phyloP scores from a whole-genome alignment of 1,140 invertebrate species.

The Meteorus sp. region DNA sequence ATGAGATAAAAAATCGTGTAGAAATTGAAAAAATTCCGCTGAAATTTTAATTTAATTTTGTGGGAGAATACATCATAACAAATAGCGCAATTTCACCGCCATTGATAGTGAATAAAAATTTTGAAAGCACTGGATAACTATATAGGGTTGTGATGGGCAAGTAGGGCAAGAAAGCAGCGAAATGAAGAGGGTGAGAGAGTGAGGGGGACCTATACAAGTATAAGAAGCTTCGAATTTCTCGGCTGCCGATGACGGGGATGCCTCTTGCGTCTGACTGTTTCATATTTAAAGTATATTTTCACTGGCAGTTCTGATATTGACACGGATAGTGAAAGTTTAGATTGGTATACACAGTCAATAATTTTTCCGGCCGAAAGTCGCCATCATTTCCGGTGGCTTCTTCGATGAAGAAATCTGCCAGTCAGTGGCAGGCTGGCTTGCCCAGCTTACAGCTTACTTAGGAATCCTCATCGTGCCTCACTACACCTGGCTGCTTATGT shows the following conservation, averaged over 20 bases:
- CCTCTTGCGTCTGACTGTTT: conserved; percentile 54
- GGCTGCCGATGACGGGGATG: not conserved
- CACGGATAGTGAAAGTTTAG: conserved; percentile 19
- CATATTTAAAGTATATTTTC: conserved; percentile 57
- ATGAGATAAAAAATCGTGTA: no score
- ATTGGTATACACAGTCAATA: conserved; percentile 32
- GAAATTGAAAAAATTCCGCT: no score
- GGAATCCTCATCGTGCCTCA: conserved; percentile 43
- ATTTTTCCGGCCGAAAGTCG: not conserved
- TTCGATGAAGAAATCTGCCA: conserved; percentile 58
- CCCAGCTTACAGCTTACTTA: conserved; percentile 42
- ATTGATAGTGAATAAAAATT: no score
- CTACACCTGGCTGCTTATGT: conserved; percentile 34
- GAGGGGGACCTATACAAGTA: no score
- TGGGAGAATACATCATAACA: no score
- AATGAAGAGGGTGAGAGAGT: no score
- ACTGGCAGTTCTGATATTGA: conserved; percentile 47
- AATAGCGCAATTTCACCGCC: no score
- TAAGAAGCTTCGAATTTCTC: not conserved
- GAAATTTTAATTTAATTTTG: no score
- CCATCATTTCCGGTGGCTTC: conserved; percentile 59
- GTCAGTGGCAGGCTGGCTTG: conserved; percentile 45
- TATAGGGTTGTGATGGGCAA: no score
- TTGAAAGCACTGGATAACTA: no score
- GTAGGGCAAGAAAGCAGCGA: no score